Percentiles rank a stretch among this genome's conserved stretches.
These are phyloP conservation scores for Drosophila varians DNA, from an alignment of 1,140 invertebrate genomes.

Conservation along the genomic window DNA sequence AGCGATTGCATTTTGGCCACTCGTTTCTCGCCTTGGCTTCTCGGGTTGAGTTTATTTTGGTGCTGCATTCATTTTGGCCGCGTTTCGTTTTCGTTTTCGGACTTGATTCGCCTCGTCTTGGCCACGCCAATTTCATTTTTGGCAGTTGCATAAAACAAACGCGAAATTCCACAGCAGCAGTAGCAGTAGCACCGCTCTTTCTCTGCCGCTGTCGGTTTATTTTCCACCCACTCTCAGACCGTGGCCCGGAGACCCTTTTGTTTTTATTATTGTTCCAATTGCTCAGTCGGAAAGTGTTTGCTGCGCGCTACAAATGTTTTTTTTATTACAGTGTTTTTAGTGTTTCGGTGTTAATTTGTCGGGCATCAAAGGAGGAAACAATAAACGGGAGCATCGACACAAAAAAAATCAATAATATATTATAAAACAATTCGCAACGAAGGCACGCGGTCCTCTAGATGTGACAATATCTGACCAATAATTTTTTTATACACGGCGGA, in stretches of 20 bases:
- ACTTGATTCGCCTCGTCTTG: conserved; percentile 34
- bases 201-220: not conserved
- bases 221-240: not conserved
- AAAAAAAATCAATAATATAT: conserved; percentile 40
- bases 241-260: conserved; percentile 12
- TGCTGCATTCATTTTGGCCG: conserved; percentile 75
- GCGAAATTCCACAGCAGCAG: conserved; percentile 51
- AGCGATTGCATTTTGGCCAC: conserved; percentile 56
- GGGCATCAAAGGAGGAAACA: conserved; percentile 8
- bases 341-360: conserved; percentile 44
- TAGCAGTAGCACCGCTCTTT: conserved; percentile 7
- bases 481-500: not conserved
- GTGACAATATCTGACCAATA: conserved; percentile 14
- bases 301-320: conserved; percentile 16
- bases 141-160: conserved; percentile 73
- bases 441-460: not conserved
- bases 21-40: conserved; percentile 34
- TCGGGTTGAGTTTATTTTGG: conserved; percentile 72
- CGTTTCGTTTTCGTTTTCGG: conserved; percentile 56
- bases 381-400: conserved; percentile 2
- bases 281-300: conserved; percentile 21
- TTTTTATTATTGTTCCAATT: conserved; percentile 11
- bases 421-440: conserved; percentile 29
- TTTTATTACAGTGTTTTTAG: conserved; percentile 24
- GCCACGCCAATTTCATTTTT: conserved; percentile 50